Conservation (phyloP, 1,140 invertebrate species). For the Gryllus bimaculatus region DNA sequence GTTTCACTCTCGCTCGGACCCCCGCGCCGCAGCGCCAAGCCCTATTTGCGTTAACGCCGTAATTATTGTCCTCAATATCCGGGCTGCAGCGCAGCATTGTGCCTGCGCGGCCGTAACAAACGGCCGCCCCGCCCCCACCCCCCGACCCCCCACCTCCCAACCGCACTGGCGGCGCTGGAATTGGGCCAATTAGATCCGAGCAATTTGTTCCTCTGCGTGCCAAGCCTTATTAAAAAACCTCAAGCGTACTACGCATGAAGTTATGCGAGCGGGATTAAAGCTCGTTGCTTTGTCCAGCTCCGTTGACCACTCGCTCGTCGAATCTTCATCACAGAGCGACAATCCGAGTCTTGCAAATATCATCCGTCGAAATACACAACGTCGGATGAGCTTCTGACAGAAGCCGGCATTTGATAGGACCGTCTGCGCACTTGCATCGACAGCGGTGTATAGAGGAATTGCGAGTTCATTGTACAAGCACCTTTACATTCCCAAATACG, state of each 20-base stretch:
- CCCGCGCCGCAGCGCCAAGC: background rate
- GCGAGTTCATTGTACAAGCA: too few species aligned
- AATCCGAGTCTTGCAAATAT: too few species aligned
- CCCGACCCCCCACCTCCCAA: background rate
- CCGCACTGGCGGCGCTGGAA: background rate
- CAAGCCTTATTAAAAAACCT: background rate
- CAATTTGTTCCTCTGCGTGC: background rate
- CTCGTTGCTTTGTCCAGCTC: too few species aligned
- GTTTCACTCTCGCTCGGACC: too few species aligned
- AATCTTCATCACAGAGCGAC: background rate
- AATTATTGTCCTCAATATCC: background rate
- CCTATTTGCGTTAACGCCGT: background rate
- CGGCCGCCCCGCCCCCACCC: too few species aligned
- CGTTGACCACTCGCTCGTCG: background rate
- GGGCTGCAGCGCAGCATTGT: background rate
- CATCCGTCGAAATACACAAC: too few species aligned
- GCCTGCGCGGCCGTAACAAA: background rate
- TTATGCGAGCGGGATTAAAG: background rate
- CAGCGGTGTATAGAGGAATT: too few species aligned
- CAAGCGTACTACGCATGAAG: background rate
- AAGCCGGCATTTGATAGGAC: too few species aligned
- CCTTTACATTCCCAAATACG: too few species aligned
- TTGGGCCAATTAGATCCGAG: background rate
- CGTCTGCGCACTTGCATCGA: too few species aligned
- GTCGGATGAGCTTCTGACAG: too few species aligned